Conservation (phyloP, 35 echinoderm and acorn worm genomes). For the Nesometra sesokonis region DNA sequence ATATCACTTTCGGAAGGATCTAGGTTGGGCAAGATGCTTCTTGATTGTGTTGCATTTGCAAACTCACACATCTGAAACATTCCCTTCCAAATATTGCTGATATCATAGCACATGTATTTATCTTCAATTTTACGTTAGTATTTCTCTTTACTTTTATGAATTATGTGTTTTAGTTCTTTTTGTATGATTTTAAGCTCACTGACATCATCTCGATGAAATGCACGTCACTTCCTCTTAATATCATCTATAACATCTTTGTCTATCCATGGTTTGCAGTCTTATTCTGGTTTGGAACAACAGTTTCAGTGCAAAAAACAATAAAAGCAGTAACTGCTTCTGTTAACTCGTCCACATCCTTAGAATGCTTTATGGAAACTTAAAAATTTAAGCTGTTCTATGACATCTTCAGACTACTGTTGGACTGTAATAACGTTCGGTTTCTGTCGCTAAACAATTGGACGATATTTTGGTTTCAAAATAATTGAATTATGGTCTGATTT, state of each 20-base stretch:
- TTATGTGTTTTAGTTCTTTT: conserved; percentile 19
- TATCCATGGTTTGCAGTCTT: conserved; percentile 48
- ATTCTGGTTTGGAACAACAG: conserved; percentile 9
- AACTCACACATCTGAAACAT: conserved; percentile 31
- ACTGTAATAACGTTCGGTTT: no score
- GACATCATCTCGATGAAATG: conserved; percentile 17
- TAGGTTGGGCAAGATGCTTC: conserved; percentile 1
- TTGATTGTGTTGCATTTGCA: neutral
- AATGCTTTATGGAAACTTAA: conserved; percentile 4
- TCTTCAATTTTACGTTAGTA: conserved; percentile 43
- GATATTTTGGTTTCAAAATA: no score
- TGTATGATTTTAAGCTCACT: conserved; percentile 25
- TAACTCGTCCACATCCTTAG: neutral
- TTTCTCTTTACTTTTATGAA: conserved; percentile 6
- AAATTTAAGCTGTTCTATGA: neutral
- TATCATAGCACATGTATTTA: conserved; percentile 19
- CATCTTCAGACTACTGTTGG: no score
- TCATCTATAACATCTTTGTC: conserved; percentile 24
- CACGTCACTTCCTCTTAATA: conserved; percentile 35
- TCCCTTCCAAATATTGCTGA: conserved; percentile 26
- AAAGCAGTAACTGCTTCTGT: conserved; percentile 21
- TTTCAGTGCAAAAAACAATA: conserved; percentile 29
- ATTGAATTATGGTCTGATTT: no score
- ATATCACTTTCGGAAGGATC: neutral
- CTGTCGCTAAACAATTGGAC: no score